Evolutionary conservation across 2,888 invertebrate species (phyloP), one percentile per base, ranked within the genome.

Genomic region (Amphipyra tragopoginis): DNA sequence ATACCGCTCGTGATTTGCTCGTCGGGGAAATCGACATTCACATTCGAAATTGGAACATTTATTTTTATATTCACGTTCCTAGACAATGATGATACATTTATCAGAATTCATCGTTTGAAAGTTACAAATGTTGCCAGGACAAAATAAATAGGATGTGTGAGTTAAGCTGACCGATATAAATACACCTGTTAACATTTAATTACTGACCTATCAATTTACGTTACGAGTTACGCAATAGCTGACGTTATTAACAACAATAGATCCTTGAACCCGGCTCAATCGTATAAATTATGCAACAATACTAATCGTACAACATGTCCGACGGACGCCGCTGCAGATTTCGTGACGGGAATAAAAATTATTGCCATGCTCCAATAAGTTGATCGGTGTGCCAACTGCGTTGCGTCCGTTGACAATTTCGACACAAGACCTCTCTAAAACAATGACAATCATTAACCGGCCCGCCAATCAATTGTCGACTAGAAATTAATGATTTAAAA

Each of bases 291-390:
- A 89, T 86, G 87, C 88, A 88, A 88, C 79, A 80, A 76, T 72
- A 84, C 81, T 85, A 87, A 89, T 90, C 89, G 86, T 78, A 85
- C 84, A 84, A 85, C 88, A 87, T 87, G 86, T 88, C 84, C 81
- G 85, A 72, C 83, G 84, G 82, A 76, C 80, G 82, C 80, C 79
- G 81, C 67, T 69, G 78, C 62, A 66, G 65, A 84, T 83, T 84
- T 85, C 92, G 91, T 91, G 93, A 87, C 85, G 74, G 78, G 93
- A 91, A 92, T 93, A 87, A 90, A 89, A 89, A 91, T 90, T 78
- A 85, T 82, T 80, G 88, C 84, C 83, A 90, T 89, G 93, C 92
- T 93, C 93, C 93, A 93, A 92, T 93, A 93, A 94, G 86, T 87
- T 83, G 82, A 85, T 85, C 89, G 88, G 85, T 92, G 87, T 86